These are phyloP conservation scores for Acrobasis suavella DNA, from an alignment of 2,888 invertebrate species.

Conservation along the genomic window DNA sequence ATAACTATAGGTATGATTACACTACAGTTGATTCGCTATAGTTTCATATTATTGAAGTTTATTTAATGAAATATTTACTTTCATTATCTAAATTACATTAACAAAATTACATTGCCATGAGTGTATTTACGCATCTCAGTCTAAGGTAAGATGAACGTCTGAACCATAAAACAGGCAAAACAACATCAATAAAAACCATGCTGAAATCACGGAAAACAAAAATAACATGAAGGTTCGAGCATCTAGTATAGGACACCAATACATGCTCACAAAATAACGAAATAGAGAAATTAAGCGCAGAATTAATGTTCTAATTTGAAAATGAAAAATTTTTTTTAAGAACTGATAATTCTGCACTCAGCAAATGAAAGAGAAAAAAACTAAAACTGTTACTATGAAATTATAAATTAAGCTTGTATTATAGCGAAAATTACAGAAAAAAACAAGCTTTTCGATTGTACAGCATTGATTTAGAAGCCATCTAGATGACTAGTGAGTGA, in stretches of 20 bases:
- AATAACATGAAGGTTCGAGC: constrained; percentile 67
- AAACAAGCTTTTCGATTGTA: constrained; percentile 75
- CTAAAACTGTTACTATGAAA: constrained; percentile 69
- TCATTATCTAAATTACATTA: not conserved
- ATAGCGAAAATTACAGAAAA: constrained; percentile 68
- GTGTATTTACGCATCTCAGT: not conserved
- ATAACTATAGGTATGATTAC: too few relatives aligned
- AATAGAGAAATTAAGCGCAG: constrained; percentile 38
- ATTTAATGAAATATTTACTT: not conserved
- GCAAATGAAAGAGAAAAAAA: constrained; percentile 42
- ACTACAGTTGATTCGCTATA: not conserved
- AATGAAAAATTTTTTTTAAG: constrained; percentile 3
- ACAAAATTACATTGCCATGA: not conserved
- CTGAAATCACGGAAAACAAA: constrained; percentile 53
- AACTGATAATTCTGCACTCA: constrained; percentile 39
- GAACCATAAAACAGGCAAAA: constrained; percentile 61
- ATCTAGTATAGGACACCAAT: constrained; percentile 63
- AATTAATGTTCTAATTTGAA: constrained; percentile 29
- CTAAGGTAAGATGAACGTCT: constrained; percentile 37
- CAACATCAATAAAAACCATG: constrained; percentile 70
- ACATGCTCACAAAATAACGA: constrained; percentile 65
- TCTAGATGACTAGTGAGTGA: constrained; percentile 66
- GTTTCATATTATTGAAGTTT: not conserved
- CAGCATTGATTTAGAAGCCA: constrained; percentile 70
- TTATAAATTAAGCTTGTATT: constrained; percentile 67